Evolutionary conservation across 2,797 vertebrate genomes (phyloP), one percentile per base, ranked within the genome.

Genomic region (Hemibagrus guttatus): DNA sequence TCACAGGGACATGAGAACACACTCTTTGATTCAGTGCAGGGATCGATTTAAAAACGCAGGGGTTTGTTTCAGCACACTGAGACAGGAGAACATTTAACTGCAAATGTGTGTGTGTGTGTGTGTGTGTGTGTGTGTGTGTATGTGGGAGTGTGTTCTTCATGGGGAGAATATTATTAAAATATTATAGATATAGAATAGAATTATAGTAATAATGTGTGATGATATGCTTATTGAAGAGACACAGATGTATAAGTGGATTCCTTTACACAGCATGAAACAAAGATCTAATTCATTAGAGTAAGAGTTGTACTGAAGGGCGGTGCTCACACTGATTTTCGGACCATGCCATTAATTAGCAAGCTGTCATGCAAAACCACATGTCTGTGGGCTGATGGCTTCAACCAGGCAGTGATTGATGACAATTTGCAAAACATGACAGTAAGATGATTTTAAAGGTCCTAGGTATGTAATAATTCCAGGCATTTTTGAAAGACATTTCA

Each of bases 341-440:
- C 83, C 88, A 85, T 86, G 81, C 84, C 66, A 86, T 89, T 91
- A 89, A 91, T 91, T 90, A 88, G n/a, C 63, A 56, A 54, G 63
- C 79, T 83, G 87, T 84, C 74, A 16, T 49, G 68, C 83, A 83
- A 87, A 88, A 85, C 86, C 72, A 88, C 89, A 82, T 87, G 87
- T 56, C 52, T 58, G 49, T 35, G 17, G 39, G 71, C 69, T 71
- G 11, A 74, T 23, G 42, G 42, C 26, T 19, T 76, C 26, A 76
- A 54, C 11, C 23, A 26, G 5, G 26, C 26, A 6, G 17, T 17
- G 49, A 75, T 13, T 58, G 28, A 58, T 35, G 19, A 19, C 13
- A 7, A 58, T 58, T 58, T 79, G 2, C 12, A 39, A 14, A 75
- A 52, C 14, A 52, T 52, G 26, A 56, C 28, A 56, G 71, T 49